These are phyloP conservation scores for Acropora yongei DNA, from an alignment of 64 coral and sea anemone genomes.

Conservation along the genomic window DNA sequence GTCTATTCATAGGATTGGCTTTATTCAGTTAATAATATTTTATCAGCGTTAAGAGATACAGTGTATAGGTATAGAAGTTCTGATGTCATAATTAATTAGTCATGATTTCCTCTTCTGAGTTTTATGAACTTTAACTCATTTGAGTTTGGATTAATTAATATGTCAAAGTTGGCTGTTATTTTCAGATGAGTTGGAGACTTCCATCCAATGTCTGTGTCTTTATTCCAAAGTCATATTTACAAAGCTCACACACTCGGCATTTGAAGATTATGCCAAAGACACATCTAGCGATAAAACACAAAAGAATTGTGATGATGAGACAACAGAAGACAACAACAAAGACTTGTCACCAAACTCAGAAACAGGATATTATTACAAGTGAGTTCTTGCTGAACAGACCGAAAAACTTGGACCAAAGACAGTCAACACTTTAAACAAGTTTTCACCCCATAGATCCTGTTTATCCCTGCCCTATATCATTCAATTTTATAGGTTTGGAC, in stretches of 20 bases:
- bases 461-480: background rate
- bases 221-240: constrained; percentile 36
- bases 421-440: too few species aligned
- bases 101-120: too few species aligned
- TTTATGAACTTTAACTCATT: too few species aligned
- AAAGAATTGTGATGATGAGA: background rate
- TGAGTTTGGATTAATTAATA: too few species aligned
- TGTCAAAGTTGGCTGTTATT: background rate
- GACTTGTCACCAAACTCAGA: background rate
- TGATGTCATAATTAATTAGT: too few species aligned
- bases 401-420: too few species aligned
- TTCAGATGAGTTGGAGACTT: constrained; percentile 21
- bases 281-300: background rate
- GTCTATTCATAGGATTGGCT: too few species aligned
- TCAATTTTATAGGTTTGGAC: constrained; percentile 71
- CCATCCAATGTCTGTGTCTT: background rate
- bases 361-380: constrained; percentile 9
- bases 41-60: too few species aligned
- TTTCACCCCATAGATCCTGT: too few species aligned
- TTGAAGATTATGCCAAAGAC: background rate
- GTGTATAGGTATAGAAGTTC: too few species aligned
- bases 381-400: background rate
- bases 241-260: background rate
- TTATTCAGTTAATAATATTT: too few species aligned
- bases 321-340: background rate